Evolutionary conservation across 2,888 invertebrate genomes (phyloP).

Genomic region (Prosapia bicincta): DNA sequence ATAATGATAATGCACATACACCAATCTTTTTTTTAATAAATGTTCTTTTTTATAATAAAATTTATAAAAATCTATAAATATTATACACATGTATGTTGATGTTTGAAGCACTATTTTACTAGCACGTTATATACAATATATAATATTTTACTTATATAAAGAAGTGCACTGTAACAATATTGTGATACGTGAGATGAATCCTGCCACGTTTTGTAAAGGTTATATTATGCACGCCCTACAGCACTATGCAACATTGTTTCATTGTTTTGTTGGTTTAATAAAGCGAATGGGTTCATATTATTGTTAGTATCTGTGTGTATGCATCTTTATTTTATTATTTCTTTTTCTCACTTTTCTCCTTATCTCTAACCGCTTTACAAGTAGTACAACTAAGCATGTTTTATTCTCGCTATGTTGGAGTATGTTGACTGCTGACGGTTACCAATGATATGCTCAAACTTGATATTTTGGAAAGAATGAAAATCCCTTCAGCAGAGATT

Average conservation of each 20-base stretch:
- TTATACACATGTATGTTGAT: constrained; percentile 31
- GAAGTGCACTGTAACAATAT: constrained; percentile 37
- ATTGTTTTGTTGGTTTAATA: constrained; percentile 16
- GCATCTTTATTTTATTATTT: constrained; percentile 19
- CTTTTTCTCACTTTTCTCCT: background rate
- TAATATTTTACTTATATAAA: constrained; percentile 29
- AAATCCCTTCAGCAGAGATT: background rate
- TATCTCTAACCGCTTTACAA: background rate
- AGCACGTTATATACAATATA: constrained; percentile 29
- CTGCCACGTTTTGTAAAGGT: constrained; percentile 36
- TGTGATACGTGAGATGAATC: constrained; percentile 36
- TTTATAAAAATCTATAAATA: constrained; percentile 28
- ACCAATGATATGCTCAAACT: background rate
- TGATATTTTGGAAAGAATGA: background rate
- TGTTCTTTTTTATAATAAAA: constrained; percentile 31
- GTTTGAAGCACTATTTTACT: constrained; percentile 32
- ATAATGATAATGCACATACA: constrained; percentile 31
- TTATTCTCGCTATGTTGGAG: background rate
- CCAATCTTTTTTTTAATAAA: constrained; percentile 33
- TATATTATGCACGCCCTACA: constrained; percentile 13
- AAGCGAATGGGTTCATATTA: constrained; percentile 29
- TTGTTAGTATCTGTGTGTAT: background rate
- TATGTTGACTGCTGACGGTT: background rate
- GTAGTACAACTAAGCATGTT: background rate
- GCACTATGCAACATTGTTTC: constrained; percentile 11